phyloP scores from a whole-genome alignment of 2,888 invertebrate species.

The Agriopis leucophaearia region DNA sequence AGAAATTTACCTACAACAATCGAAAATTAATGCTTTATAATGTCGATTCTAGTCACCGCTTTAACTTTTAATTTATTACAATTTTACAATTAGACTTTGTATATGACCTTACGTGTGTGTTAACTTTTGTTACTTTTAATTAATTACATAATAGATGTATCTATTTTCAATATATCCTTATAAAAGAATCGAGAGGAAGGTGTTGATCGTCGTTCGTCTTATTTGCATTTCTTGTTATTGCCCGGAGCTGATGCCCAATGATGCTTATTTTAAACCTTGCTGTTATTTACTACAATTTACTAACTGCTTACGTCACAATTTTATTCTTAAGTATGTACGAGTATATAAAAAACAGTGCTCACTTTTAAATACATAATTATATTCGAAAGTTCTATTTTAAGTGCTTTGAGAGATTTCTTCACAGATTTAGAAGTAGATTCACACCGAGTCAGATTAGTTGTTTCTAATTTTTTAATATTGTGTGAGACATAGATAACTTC shows the following conservation, averaged over 20 bases:
- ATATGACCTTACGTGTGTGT: not conserved
- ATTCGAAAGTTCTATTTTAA: slow-evolving; percentile 14
- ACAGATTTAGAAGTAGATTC: slow-evolving; percentile 21
- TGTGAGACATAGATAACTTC: not conserved
- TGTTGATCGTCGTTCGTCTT: not conserved
- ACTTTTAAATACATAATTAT: slow-evolving; percentile 20
- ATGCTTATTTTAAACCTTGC: not conserved
- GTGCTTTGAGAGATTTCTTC: slow-evolving; percentile 15
- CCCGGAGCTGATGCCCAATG: no score
- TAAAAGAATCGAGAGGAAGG: not conserved
- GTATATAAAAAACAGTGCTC: slow-evolving; percentile 8
- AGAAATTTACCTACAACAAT: slow-evolving; percentile 61
- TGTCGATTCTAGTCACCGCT: slow-evolving; percentile 69
- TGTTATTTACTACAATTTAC: not conserved
- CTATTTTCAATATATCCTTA: not conserved
- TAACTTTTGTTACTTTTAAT: not conserved
- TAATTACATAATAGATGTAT: not conserved
- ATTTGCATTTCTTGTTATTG: no score
- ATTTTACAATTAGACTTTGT: not conserved
- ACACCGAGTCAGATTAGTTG: not conserved
- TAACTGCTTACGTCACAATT: slow-evolving; percentile 49
- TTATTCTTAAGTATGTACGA: slow-evolving; percentile 16
- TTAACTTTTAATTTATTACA: slow-evolving; percentile 48
- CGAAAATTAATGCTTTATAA: slow-evolving; percentile 60
- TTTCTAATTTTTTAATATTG: not conserved